A percentile compares a stretch with the other conserved stretches of the same genome.
Evolutionary conservation across 2,113 vertebrate genomes (phyloP).

Genomic region (Bombycilla garrulus): DNA sequence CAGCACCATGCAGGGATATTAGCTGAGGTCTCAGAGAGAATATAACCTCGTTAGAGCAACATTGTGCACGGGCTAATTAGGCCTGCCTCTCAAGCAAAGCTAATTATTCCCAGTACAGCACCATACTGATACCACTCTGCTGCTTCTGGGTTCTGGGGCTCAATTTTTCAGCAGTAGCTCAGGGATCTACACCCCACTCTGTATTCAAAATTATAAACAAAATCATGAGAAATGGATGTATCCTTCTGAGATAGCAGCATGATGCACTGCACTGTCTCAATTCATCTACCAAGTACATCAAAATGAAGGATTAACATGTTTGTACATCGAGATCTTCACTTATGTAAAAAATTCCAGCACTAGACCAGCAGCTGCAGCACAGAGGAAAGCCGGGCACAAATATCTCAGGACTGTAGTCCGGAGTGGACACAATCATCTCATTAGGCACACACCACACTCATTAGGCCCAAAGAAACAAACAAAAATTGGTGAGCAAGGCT

Average conservation of each 20-base stretch:
- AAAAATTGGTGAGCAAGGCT: not conserved
- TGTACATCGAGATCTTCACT: not conserved
- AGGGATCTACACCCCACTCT: not conserved
- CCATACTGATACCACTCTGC: not conserved
- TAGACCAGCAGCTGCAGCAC: not conserved
- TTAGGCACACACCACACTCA: not conserved
- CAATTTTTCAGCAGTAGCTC: not conserved
- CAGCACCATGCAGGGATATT: slow-evolving; percentile 38
- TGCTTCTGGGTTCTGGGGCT: slow-evolving; percentile 16
- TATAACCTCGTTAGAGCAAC: slow-evolving; percentile 57
- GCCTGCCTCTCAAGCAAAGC: slow-evolving; percentile 52
- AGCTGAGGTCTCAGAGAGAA: slow-evolving; percentile 48
- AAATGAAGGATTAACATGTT: not conserved
- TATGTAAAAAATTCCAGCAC: not conserved
- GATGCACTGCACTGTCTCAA: not conserved
- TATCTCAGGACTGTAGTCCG: not conserved
- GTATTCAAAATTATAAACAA: slow-evolving; percentile 25
- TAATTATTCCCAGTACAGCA: slow-evolving; percentile 61
- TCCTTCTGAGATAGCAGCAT: not conserved
- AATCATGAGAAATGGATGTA: not conserved
- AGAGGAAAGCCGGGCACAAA: not conserved
- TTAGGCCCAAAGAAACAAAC: not conserved
- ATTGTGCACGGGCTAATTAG: slow-evolving; percentile 51
- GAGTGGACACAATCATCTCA: not conserved
- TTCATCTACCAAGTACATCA: slow-evolving; percentile 6